Base-by-base conservation (phyloP, 2,113 vertebrate species). In the Thinocorus orbignyianus region DNA sequence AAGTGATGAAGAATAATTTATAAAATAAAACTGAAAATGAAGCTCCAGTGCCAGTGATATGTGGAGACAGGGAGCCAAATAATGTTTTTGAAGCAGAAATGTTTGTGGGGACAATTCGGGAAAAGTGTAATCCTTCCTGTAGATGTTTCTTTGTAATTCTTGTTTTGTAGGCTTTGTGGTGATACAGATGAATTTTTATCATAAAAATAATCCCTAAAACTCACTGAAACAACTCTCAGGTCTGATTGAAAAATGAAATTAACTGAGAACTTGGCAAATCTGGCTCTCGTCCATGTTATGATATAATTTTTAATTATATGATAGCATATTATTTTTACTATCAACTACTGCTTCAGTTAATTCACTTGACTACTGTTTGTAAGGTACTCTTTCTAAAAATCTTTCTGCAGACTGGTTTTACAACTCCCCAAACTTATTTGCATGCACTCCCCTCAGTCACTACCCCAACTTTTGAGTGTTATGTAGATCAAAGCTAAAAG, bases 371-470 rank as follows among this genome's bases (percentile, higher is more conserved):
- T 49, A 54, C 3, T 65, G 17, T 41, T 51, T 55, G 6, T 55
- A 26, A 41, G 42, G 18, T 33, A 12, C 58, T n/a, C 11, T 82
- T 80, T 26, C 8, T 69, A 30, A 33, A 46, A 64, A 33, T 55
- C 11, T 49, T 89, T 91, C 18, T 90, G 6, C 25, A 70, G 20
- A 13, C 8, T 60, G 10, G 16, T 57, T 54, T 55, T 46, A 17
- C 2, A 48, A 55, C 14, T 86, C 70, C 25, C 13, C 4, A 39
- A 44, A 35, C 48, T 55, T 57, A n/a, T 46, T 86, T 72, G 33
- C 1, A 2, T 18, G 33, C 3, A 9, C 5, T 1, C 5, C 5
- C 2, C 4, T 31, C 13, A 66, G 24, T 35, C 10, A 33, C 1
- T 4, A 4, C 11, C 11, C 6, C 23, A 42, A 2, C 9, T 69